Percentiles rank a stretch among this genome's conserved stretches.
Evolutionary conservation across 2,113 vertebrate genomes (phyloP).

Genomic region (Nothobranchius furzeri): DNA sequence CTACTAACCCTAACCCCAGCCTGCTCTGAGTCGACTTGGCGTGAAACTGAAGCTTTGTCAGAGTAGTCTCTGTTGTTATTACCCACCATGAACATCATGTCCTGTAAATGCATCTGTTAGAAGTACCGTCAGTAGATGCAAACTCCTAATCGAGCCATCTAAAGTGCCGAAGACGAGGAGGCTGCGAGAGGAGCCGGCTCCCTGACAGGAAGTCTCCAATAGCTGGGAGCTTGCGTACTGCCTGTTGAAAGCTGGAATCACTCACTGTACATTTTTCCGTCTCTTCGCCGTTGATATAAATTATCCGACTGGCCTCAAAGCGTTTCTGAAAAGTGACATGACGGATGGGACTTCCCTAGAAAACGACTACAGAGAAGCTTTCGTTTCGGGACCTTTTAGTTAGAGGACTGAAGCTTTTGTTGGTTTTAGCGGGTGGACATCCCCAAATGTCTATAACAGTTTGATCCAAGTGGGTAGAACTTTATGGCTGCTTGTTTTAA

Average conservation of each 20-base stretch:
- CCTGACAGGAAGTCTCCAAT: constrained; percentile 20
- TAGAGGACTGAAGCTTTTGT: too few relatives aligned
- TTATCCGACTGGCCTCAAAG: constrained; percentile 7
- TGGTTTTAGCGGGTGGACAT: neutral
- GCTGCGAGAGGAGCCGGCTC: neutral
- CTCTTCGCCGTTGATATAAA: constrained; percentile 2
- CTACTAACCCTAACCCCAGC: too few relatives aligned
- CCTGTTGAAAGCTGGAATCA: constrained; percentile 19
- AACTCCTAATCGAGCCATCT: neutral
- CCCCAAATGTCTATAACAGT: neutral
- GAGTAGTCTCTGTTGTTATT: too few relatives aligned
- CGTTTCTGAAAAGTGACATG: neutral
- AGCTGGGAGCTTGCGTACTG: neutral
- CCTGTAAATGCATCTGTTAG: too few relatives aligned
- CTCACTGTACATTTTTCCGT: constrained; percentile 3
- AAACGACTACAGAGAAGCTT: neutral
- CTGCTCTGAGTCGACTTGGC: too few relatives aligned
- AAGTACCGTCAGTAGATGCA: constrained; percentile 1
- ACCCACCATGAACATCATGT: neutral
- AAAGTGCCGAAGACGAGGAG: neutral
- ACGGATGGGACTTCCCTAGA: neutral
- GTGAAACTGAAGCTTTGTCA: too few relatives aligned
- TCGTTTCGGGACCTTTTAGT: neutral
- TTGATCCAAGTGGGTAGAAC: too few relatives aligned
- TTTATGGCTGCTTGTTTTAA: too few relatives aligned